Base-by-base conservation (phyloP, 2,888 invertebrate species). In the Pyralis farinalis region DNA sequence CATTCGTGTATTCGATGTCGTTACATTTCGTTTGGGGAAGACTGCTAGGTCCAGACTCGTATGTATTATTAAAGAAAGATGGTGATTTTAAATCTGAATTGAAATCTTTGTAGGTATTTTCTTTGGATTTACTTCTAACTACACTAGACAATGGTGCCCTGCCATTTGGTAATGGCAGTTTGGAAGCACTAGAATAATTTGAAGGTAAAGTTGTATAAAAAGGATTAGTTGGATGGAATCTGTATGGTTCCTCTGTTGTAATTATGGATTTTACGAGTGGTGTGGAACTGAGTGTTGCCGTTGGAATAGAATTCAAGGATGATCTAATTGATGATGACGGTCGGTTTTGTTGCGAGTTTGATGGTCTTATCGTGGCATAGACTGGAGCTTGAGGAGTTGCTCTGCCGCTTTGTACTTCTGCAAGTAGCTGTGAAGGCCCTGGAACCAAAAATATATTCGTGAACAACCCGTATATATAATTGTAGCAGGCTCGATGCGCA, bases 141-240 rank as follows among this genome's bases (percentile, higher is more conserved):
- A 84, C 66, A 51, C 68, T 72, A 49, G 79, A 65, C 36, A 71
- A 54, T 10, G 72, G 60, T 12, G 76, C 46, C 62, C 71, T 74
- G 43, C 84, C 74, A 44, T 87, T 86, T 36, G 85, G 82, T 51
- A 86, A 64, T 8, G 86, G 87, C 51, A 87, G 65, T 68, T 80
- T 88, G 60, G 87, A 86, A 72, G 78, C 61, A 73, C 71, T 83
- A 44, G 78, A 70, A 56, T 78, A 71, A 65, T 79, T 85, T 39
- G 78, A 71, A 42, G 87, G 85, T 57, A 88, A 67, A 47, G 84
- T 87, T 36, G 86, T 83, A 63, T 86, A 88, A 71, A 88, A 88
- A 37, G 88, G 88, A 60, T 88, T 88, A 20, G 88, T 86, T 38
- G 87, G 88, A 55, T 88, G 87, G 56, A 87, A 80, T 63, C 66